Evolutionary conservation across 2,888 invertebrate genomes (phyloP).

Genomic region (Hymenopus coronatus): DNA sequence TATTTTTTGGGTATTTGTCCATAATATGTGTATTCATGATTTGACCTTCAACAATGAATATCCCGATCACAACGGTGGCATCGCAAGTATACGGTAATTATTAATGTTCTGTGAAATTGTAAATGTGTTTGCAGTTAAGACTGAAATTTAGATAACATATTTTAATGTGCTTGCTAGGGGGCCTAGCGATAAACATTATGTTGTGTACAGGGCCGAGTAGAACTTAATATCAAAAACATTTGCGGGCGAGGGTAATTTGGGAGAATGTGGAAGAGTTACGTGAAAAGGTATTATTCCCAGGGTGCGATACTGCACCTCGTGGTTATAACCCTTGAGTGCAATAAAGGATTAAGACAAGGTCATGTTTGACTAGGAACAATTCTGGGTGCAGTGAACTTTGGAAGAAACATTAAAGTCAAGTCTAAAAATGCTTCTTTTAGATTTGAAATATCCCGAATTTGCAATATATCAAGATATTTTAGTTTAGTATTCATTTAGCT

Average conservation of each 20-base stretch:
- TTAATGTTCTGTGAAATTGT: background rate
- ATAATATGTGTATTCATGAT: background rate
- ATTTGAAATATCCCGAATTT: too few relatives aligned
- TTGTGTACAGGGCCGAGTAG: background rate
- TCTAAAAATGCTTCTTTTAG: too few relatives aligned
- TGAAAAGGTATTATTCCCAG: too few relatives aligned
- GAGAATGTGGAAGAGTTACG: background rate
- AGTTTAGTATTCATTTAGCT: too few relatives aligned
- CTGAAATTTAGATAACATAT: background rate
- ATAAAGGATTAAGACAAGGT: background rate
- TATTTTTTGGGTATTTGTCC: slow-evolving; percentile 1
- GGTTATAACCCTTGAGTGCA: background rate
- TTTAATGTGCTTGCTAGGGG: slow-evolving; percentile 31
- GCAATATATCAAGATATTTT: too few relatives aligned
- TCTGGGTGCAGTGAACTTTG: background rate
- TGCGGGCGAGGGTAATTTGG: background rate
- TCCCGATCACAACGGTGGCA: slow-evolving; percentile 25
- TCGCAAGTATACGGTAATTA: slow-evolving; percentile 32
- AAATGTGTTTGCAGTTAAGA: background rate
- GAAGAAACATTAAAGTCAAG: too few relatives aligned
- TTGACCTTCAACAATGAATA: slow-evolving; percentile 21
- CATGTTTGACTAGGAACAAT: background rate
- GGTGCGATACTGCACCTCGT: too few relatives aligned
- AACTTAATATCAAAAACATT: background rate
- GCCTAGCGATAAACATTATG: slow-evolving; percentile 2